phyloP scores from a whole-genome alignment of 2,888 invertebrate species.

The Mesochorus sp. region DNA sequence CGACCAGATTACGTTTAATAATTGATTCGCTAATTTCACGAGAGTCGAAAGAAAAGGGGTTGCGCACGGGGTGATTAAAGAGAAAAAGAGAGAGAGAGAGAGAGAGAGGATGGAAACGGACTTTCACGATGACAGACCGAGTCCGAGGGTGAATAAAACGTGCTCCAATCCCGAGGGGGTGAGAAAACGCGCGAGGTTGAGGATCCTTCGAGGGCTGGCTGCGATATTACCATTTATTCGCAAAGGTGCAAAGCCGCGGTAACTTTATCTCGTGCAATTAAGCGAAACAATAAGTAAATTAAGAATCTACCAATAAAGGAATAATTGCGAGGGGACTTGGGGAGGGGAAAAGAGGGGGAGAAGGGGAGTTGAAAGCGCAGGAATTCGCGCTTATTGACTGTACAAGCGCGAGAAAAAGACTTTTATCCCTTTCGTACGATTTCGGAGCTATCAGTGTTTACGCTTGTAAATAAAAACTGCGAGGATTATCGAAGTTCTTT shows the following conservation, averaged over 20 bases:
- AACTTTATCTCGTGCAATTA: conserved; percentile 45
- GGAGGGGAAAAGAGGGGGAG: background rate
- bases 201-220: background rate
- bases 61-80: background rate
- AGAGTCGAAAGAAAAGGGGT: conserved; percentile 41
- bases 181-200: background rate
- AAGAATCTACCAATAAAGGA: background rate
- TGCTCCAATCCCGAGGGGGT: conserved; percentile 28
- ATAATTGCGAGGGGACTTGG: conserved; percentile 6
- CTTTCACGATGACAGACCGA: conserved; percentile 51
- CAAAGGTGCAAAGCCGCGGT: conserved; percentile 50
- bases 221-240: conserved; percentile 55
- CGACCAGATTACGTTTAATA: conserved; percentile 60
- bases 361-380: no score
- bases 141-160: conserved; percentile 67
- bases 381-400: conserved; percentile 19
- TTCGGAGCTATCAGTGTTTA: background rate
- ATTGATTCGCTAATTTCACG: conserved; percentile 60
- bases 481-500: conserved; percentile 49
- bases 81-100: background rate
- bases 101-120: conserved; percentile 7
- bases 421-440: background rate
- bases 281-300: conserved; percentile 25
- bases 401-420: no score
- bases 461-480: conserved; percentile 29